phyloP scores from a whole-genome alignment of 2,797 vertebrate species.

The Sebastes itinus region DNA sequence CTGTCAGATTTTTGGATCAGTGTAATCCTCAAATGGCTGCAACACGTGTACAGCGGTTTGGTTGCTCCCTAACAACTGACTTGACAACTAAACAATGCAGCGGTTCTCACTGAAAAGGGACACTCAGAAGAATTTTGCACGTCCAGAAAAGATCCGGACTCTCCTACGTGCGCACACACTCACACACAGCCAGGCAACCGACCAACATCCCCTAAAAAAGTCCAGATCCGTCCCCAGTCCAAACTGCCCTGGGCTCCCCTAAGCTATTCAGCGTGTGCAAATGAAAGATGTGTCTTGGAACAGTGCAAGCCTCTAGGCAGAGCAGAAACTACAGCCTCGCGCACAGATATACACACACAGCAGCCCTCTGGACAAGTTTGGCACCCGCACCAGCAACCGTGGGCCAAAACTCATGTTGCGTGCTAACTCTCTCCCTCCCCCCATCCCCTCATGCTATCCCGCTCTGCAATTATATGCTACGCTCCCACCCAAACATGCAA shows the following conservation, averaged over 20 bases:
- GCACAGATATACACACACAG: constrained; percentile 66
- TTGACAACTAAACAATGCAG: constrained; percentile 73
- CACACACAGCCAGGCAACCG: constrained; percentile 44
- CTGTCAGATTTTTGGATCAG: constrained; percentile 77
- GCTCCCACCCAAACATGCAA: constrained; percentile 84
- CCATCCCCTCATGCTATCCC: constrained; percentile 81
- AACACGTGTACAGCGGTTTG: constrained; percentile 76
- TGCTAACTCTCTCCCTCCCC: constrained; percentile 80
- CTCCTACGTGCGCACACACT: constrained; percentile 15
- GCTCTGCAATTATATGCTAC: constrained; percentile 84
- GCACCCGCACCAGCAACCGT: constrained; percentile 71
- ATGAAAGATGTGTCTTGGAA: constrained; percentile 80
- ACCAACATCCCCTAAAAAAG: constrained; percentile 58
- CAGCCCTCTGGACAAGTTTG: constrained; percentile 80
- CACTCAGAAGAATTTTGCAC: constrained; percentile 42
- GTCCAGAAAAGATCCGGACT: constrained; percentile 53
- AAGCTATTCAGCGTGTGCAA: constrained; percentile 76
- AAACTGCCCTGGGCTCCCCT: constrained; percentile 68
- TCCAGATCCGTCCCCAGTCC: constrained; percentile 52
- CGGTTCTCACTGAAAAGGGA: constrained; percentile 51
- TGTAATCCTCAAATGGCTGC: constrained; percentile 74
- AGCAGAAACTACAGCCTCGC: constrained; percentile 57
- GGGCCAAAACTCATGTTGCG: constrained; percentile 82
- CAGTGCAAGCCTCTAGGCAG: constrained; percentile 59
- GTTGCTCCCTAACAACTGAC: constrained; percentile 78